Base-by-base conservation (phyloP, 2,797 vertebrate species). In the Sebastes kiyomatsui region DNA sequence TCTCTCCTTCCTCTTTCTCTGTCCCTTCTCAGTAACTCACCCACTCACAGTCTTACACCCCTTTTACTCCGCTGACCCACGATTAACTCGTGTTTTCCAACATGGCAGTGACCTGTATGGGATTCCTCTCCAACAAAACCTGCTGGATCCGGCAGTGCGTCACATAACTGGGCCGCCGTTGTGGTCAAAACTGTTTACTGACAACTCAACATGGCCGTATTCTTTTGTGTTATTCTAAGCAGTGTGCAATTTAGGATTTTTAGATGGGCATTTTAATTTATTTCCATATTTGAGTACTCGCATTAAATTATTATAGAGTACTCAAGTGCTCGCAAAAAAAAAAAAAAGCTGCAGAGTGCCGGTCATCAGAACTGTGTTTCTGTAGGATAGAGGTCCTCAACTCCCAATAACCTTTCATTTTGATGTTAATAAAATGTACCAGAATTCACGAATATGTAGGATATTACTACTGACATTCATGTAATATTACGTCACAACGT, bases 41-140 rank as follows among this genome's bases (percentile, higher is more conserved):
- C 27, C 60, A 13, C 70, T 69, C 54, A 3, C 59, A 22, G 38
- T 59, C 71, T 67, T 65, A 20, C n/a, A 20, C 59, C 67, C 77
- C 28, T 77, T 80, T 79, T 67, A 75, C 77, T 86, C 56, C 70
- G 11, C 12, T 79, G 84, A 84, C 65, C 80, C 65, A 18, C 38
- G 84, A 75, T 81, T 67, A 73, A 81, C 86, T 66, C 2, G 22
- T 76, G 75, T 86, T 86, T 77, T 42, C 79, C 66, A 72, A 77
- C 78, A 35, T 16, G 38, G 55, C 23, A 1, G 23, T 78, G 79
- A 85, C 84, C 77, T 72, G 55, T 33, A 33, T 33, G 60, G 66
- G 67, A 75, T 68, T 75, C 65, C 46, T 32, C 69, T 69, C 27
- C 33, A 12, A 28, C 49, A 38, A 70, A 18, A 81, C 64, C 70